These are phyloP conservation scores for Hyperoodon ampullatus DNA, from an alignment of 2,113 vertebrate species.

Conservation along the genomic window DNA sequence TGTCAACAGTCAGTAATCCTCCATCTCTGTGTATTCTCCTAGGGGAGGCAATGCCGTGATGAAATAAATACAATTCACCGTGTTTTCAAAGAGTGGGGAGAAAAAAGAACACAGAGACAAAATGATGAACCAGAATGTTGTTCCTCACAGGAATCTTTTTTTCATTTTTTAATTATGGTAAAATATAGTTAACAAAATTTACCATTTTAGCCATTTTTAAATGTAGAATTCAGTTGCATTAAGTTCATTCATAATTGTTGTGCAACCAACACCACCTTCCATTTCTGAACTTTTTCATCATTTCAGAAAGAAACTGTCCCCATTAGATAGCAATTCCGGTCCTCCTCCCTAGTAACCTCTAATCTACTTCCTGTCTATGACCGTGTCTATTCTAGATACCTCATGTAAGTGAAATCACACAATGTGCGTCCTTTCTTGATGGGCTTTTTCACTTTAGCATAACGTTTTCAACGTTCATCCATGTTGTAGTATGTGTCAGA, in stretches of 20 bases:
- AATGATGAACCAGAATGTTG: neutral
- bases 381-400: neutral
- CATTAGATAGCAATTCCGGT: neutral
- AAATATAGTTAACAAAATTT: neutral
- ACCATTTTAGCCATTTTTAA: neutral
- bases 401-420: neutral
- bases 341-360: neutral
- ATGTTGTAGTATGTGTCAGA: neutral
- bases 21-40: neutral
- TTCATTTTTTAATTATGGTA: neutral
- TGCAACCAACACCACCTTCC: neutral
- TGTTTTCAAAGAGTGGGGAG: slow-evolving; percentile 3
- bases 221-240: neutral
- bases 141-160: neutral
- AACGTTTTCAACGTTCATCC: neutral
- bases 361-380: neutral
- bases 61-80: neutral
- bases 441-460: neutral
- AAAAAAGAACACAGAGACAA: neutral
- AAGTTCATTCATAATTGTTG: neutral
- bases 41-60: neutral
- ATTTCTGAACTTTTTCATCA: neutral
- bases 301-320: neutral
- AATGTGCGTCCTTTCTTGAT: neutral
- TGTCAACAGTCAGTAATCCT: neutral